Base-by-base conservation (phyloP, 2,113 vertebrate species). In the Casuarius casuarius region DNA sequence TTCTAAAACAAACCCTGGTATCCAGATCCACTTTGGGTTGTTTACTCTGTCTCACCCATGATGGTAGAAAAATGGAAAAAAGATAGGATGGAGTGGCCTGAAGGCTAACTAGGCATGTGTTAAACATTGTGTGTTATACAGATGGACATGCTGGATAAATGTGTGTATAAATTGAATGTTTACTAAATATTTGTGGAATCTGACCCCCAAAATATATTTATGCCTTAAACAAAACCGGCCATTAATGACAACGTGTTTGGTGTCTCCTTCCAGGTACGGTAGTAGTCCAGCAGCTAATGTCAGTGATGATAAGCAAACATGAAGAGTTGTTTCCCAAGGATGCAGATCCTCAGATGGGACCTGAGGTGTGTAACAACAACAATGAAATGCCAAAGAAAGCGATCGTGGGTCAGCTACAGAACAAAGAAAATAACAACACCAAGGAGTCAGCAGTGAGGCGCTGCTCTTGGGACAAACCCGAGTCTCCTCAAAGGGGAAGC, bases 281-380 rank as follows among this genome's bases (percentile, higher is more conserved):
- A 76, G 98, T 99, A 83, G 99, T 99, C 86, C 99, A 99, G 98
- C 99, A 99, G 97, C 97, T 99, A 63, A 99, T 99, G 99, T 99
- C 99, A 5, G 94, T 99, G 93, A 97, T 99, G 98, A 99, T 99
- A n/a, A 99, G 99, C 87, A 98, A 98, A 63, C 99, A 99, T 0
- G 98, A 99, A 38, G 94, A 96, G 33, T 97, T 99, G 6, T 99
- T 99, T 96, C 99, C 99, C 29, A 98, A 91, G 80, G 98, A 98
- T 2, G 84, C 98, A 73, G 99, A 99, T 40, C 88, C 87, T 63
- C 98, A 98, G 52, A 75, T 96, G 56, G 97, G 97, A 46, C 79
- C 65, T 40, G 98, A 17, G 98, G 98, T 94, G 42, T 98, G 98
- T 96, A 99, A 98, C 97, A 99, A 99, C 96, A 99, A 99, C 98